A percentile compares a stretch with the other conserved stretches of the same genome.
Evolutionary conservation across 2,797 vertebrate genomes (phyloP).

Genomic region (Atherinosoma microstoma): DNA sequence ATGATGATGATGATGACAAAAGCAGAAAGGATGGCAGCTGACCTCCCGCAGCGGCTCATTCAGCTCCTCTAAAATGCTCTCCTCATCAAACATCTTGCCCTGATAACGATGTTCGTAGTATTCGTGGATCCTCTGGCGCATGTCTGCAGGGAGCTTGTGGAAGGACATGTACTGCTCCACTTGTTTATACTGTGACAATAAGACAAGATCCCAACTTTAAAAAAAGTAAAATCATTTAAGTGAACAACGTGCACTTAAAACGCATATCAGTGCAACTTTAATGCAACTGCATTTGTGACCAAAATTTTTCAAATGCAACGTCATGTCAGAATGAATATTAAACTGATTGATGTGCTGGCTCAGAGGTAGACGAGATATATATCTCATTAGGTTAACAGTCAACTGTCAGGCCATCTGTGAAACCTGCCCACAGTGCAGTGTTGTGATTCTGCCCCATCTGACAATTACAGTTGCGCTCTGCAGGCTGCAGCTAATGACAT

Average conservation of each 20-base stretch:
- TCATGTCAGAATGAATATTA: slow-evolving; percentile 68
- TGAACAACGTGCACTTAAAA: background rate
- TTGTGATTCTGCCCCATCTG: slow-evolving; percentile 70
- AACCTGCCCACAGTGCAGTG: slow-evolving; percentile 69
- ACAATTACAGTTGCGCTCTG: slow-evolving; percentile 76
- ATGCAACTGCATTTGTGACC: slow-evolving; percentile 4
- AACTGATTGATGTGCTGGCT: slow-evolving; percentile 74
- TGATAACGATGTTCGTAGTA: slow-evolving; percentile 99
- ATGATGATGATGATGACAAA: background rate
- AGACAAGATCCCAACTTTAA: slow-evolving; percentile 3
- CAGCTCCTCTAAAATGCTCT: slow-evolving; percentile 97
- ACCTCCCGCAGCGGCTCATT: slow-evolving; percentile 96
- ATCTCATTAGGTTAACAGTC: slow-evolving; percentile 79
- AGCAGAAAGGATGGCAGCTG: slow-evolving; percentile 28
- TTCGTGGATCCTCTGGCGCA: slow-evolving; percentile 96
- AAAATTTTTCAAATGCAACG: slow-evolving; percentile 58
- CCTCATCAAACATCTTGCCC: slow-evolving; percentile 99
- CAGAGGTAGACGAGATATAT: slow-evolving; percentile 67
- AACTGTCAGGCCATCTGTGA: slow-evolving; percentile 80
- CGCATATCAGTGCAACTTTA: background rate
- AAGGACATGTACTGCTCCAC: slow-evolving; percentile 99
- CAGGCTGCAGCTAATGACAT: slow-evolving; percentile 79
- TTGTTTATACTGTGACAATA: slow-evolving; percentile 91
- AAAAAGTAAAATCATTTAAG: background rate
- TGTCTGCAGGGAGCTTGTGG: slow-evolving; percentile 96